Evolutionary conservation across 2,888 invertebrate genomes (phyloP).

Genomic region (Petrolisthes cinctipes): DNA sequence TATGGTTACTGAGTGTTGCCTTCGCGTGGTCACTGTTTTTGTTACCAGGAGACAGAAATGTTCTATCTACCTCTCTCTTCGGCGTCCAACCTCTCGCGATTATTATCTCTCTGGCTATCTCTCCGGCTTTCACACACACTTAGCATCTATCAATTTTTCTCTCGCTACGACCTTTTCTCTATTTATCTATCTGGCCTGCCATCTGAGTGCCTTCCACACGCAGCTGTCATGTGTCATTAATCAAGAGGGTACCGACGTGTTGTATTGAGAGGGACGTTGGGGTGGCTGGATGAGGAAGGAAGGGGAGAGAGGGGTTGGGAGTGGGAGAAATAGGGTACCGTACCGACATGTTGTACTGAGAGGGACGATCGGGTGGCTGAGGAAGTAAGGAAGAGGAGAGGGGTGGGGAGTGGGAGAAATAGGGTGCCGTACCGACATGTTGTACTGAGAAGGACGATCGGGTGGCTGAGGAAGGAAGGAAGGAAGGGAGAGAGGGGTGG

Average conservation of each 20-base stretch:
- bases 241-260: conserved; percentile 3
- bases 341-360: no score
- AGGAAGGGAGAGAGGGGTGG: not conserved
- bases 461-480: no score
- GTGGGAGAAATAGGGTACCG: no score
- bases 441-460: no score
- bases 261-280: no score
- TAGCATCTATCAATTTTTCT: not conserved
- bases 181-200: not conserved
- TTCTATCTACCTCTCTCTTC: not conserved
- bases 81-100: not conserved
- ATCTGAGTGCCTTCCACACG: not conserved
- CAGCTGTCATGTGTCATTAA: not conserved
- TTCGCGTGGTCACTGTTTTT: conserved; percentile 17
- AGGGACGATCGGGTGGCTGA: no score
- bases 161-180: not conserved
- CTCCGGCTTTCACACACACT: not conserved
- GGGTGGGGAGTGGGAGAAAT: no score
- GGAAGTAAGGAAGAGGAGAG: no score
- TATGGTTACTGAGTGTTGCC: conserved; percentile 7
- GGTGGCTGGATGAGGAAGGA: no score
- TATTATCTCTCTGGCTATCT: not conserved
- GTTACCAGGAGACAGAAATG: not conserved
- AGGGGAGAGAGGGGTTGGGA: no score
- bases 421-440: no score